Conservation (phyloP, 2,797 vertebrate species). For the Fundulus diaphanus region DNA sequence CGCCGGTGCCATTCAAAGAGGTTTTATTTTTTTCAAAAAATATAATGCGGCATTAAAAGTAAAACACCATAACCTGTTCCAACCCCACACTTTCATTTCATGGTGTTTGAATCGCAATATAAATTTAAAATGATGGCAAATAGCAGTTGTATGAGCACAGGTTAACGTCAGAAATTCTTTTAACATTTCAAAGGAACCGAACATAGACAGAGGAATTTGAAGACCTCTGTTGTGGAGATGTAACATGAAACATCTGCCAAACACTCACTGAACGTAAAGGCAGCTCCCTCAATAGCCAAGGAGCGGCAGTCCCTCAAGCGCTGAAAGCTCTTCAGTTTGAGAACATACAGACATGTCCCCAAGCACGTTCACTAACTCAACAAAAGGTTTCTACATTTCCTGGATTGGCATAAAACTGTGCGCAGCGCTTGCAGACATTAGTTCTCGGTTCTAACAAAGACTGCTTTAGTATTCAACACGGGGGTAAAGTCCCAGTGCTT, state of each 20-base stretch:
- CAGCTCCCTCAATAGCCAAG: conserved; percentile 47
- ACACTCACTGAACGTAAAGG: conserved; percentile 56
- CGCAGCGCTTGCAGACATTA: conserved; percentile 47
- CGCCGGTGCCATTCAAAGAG: conserved; percentile 4
- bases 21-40: conserved; percentile 1
- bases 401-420: conserved; percentile 37
- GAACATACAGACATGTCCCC: conserved; percentile 58
- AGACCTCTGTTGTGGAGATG: conserved; percentile 8
- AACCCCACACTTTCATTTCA: conserved; percentile 13
- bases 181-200: conserved; percentile 33
- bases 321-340: conserved; percentile 61
- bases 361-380: conserved; percentile 49
- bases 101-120: background rate
- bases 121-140: background rate
- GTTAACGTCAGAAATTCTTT: conserved; percentile 36
- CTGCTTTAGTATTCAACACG: conserved; percentile 67
- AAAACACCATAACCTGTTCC: background rate
- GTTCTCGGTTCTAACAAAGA: conserved; percentile 65
- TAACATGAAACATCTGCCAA: conserved; percentile 38
- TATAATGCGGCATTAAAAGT: background rate
- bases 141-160: conserved; percentile 18
- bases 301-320: conserved; percentile 45
- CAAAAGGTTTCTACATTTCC: conserved; percentile 31
- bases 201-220: conserved; percentile 11
- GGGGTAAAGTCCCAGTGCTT: conserved; percentile 56